Conservation (phyloP, 2,113 vertebrate genomes). For the Nannospalax galili region DNA sequence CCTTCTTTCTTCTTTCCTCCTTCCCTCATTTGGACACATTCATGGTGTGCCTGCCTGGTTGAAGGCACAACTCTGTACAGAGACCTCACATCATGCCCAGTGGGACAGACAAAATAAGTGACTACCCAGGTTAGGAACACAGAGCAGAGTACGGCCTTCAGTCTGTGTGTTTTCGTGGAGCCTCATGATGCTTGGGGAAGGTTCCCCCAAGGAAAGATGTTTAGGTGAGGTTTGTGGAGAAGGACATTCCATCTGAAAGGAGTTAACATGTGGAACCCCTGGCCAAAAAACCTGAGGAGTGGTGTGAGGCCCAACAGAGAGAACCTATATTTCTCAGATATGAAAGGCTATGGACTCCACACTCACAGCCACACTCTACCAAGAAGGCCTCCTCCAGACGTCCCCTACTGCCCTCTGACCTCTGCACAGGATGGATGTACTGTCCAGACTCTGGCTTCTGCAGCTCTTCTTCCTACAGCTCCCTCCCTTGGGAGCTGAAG, state of each 20-base stretch:
- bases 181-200: neutral
- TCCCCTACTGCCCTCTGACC: neutral
- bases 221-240: neutral
- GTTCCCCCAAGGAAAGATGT: no score
- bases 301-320: accelerated
- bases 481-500: neutral
- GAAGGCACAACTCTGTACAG: neutral
- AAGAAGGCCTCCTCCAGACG: neutral
- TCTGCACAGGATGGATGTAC: neutral
- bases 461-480: neutral
- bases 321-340: neutral
- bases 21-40: neutral
- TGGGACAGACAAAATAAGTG: neutral
- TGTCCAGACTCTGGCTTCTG: neutral
- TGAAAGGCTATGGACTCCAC: neutral
- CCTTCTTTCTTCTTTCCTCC: no score
- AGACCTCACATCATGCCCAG: neutral
- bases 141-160: neutral
- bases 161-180: neutral
- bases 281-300: neutral
- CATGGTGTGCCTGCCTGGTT: neutral
- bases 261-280: neutral
- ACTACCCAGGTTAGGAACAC: neutral
- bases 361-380: neutral
- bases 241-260: neutral